Base-by-base conservation (phyloP, 2,888 invertebrate species). In the Ichneumoninae sp. region DNA sequence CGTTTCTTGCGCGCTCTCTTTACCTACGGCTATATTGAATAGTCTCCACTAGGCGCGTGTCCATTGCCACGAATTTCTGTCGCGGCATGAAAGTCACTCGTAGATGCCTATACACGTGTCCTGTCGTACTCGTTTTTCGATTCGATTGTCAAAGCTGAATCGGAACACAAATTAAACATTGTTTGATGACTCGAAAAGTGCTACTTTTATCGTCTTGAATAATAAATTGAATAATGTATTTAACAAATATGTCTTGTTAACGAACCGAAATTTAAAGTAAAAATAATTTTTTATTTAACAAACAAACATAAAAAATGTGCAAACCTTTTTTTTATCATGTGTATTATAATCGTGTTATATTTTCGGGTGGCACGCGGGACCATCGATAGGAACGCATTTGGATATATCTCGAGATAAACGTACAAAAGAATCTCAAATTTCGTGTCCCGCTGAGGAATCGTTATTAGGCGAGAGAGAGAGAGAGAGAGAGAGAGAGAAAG, bases 381-480 rank as follows among this genome's bases (percentile, higher is more conserved):
- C 19, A 72, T 36, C 68, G 57, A 54, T 30, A 22, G 60, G 10
- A 16, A 36, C 57, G 66, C 57, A 72, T 66, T 57, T 68, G 33
- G 68, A 68, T 57, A 72, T 60, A 19, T 22, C 44, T 5, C 57
- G 22, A 50, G 7, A 54, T 44, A 54, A 26, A 30, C 22, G 19
- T n/a, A 54, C 54, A 50, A 78, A 80, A 66, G 50, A 72, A 62
- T 82, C 40, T 82, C 72, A 57, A 52, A 60, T 82, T 77, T 77
- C 82, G 47, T 68, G 16, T 16, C 44, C 19, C 8, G 52, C 16
- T 30, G 52, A 10, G 50, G 26, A 22, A 72, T 33, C 13, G 22
- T 57, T 36, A 70, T 40, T 44, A 47, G 22, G 26, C 44, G 26
- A 40, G 19, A 44, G 54, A 22, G 10, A 57, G 68, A 72, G 33